Conservation (phyloP, 2,797 vertebrate species). For the Carapus acus region DNA sequence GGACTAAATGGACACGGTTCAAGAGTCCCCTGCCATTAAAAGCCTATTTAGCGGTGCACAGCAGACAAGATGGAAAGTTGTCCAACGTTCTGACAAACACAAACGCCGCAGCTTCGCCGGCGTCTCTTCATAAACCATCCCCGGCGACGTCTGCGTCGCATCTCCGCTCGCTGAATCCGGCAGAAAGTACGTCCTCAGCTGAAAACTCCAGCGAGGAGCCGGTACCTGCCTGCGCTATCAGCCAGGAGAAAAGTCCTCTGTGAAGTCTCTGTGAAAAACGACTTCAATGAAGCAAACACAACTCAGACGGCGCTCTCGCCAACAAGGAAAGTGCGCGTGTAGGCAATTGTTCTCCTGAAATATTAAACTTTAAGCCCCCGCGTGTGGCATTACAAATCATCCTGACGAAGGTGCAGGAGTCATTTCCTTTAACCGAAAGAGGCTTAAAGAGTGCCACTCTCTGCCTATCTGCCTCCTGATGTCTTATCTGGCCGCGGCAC, state of each 20-base stretch:
- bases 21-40: constrained; percentile 47
- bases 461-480: constrained; percentile 17
- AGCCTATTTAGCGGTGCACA: constrained; percentile 42
- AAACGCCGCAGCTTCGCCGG: constrained; percentile 34
- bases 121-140: constrained; percentile 52
- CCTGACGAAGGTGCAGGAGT: constrained; percentile 41
- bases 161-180: constrained; percentile 24
- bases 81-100: constrained; percentile 45
- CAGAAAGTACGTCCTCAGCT: constrained; percentile 29
- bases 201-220: constrained; percentile 12
- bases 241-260: constrained; percentile 32
- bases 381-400: constrained; percentile 30
- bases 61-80: too few species aligned
- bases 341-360: constrained; percentile 26
- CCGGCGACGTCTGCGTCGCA: constrained; percentile 51
- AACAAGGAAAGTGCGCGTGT: constrained; percentile 15
- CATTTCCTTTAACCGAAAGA: constrained; percentile 51
- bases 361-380: constrained; percentile 26
- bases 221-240: constrained; percentile 8
- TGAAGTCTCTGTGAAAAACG: constrained; percentile 38
- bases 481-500: constrained; percentile 37
- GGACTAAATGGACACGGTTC: constrained; percentile 45
- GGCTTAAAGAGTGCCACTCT: constrained; percentile 11
- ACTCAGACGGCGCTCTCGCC: constrained; percentile 8
- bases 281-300: constrained; percentile 43